phyloP scores from a whole-genome alignment of 2,888 invertebrate genomes.

The Fabriciana adippe region DNA sequence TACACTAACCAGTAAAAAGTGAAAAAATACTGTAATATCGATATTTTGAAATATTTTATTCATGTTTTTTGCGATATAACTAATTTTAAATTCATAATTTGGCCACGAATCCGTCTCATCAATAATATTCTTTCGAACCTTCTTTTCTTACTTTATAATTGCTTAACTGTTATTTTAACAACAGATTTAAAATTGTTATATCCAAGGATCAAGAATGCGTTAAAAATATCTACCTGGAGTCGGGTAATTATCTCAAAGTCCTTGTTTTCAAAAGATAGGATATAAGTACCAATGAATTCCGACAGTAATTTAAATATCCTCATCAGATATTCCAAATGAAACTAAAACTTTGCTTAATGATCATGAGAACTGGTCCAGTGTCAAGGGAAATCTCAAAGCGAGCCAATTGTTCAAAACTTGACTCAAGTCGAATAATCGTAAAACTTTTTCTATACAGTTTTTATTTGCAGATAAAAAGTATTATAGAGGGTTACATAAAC shows the following conservation, averaged over 20 bases:
- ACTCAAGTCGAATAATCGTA: conserved; percentile 44
- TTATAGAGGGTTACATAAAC: conserved; percentile 42
- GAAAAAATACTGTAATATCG: too few species aligned
- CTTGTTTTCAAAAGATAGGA: conserved; percentile 2
- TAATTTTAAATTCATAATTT: too few species aligned
- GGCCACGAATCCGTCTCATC: too few species aligned
- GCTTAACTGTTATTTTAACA: too few species aligned
- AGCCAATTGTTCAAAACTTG: conserved; percentile 40
- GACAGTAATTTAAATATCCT: conserved; percentile 22
- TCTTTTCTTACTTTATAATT: too few species aligned
- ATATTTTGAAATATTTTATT: too few species aligned
- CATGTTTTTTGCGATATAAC: too few species aligned
- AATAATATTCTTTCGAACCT: too few species aligned
- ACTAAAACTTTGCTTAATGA: conserved; percentile 29
- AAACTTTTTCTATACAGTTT: conserved; percentile 43
- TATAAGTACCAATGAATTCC: conserved; percentile 8
- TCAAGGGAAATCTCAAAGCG: conserved; percentile 63
- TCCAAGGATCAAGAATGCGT: too few species aligned
- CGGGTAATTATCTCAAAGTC: neutral
- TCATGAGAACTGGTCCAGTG: conserved; percentile 43
- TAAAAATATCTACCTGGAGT: neutral
- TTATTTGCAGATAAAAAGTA: conserved; percentile 43
- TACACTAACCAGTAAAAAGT: too few species aligned
- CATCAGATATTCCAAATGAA: conserved; percentile 22
- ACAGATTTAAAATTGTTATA: too few species aligned